Percentiles rank a stretch among this genome's conserved stretches.
Conservation (phyloP, 2,113 vertebrate genomes). For the Turdus rufiventris region DNA sequence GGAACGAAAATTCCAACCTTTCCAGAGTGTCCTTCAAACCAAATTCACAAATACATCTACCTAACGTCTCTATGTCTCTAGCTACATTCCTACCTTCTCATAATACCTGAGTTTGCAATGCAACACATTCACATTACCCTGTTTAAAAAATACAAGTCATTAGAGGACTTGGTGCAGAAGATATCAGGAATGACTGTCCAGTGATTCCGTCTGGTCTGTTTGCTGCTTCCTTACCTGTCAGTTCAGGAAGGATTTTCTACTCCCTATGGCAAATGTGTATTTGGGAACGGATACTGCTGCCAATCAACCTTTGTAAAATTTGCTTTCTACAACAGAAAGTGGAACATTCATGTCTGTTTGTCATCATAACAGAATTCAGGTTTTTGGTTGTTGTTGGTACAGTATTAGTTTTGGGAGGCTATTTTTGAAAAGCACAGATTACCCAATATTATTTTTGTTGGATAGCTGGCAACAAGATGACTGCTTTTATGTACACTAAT, state of each 20-base stretch:
- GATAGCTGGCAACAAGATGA: constrained; percentile 32
- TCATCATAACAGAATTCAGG: background rate
- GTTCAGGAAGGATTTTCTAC: constrained; percentile 42
- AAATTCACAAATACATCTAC: constrained; percentile 83
- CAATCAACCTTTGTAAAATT: constrained; percentile 47
- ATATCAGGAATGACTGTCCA: constrained; percentile 72
- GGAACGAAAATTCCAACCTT: constrained; percentile 69
- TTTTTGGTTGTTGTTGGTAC: background rate
- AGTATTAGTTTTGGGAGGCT: background rate
- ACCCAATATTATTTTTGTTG: background rate
- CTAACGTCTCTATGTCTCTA: constrained; percentile 78
- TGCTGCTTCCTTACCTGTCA: constrained; percentile 45
- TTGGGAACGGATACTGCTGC: constrained; percentile 61
- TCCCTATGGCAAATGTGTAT: constrained; percentile 42
- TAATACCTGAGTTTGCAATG: constrained; percentile 86
- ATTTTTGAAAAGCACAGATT: background rate
- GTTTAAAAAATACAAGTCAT: constrained; percentile 85
- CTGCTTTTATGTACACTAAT: constrained; percentile 40
- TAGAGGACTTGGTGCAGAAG: constrained; percentile 81
- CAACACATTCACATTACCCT: constrained; percentile 95
- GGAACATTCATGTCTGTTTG: constrained; percentile 3
- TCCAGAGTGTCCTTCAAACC: constrained; percentile 79
- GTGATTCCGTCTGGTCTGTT: constrained; percentile 12
- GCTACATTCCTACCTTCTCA: constrained; percentile 78
- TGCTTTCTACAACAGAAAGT: constrained; percentile 54